phyloP scores from a whole-genome alignment of 2,113 vertebrate species.

The Puffinus mauretanicus region DNA sequence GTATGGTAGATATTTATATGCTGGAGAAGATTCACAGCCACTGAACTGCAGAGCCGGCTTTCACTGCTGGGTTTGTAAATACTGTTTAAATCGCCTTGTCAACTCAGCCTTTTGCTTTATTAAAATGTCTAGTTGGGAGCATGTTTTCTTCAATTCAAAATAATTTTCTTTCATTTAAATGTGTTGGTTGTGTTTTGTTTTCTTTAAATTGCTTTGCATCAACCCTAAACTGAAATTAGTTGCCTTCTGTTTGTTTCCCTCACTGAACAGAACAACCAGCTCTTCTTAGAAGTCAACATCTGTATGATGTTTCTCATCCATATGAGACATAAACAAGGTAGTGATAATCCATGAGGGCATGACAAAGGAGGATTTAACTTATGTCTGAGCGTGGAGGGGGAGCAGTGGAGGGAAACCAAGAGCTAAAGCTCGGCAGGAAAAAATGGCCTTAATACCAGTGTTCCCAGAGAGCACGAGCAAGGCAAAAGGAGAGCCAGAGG shows the following conservation, averaged over 20 bases:
- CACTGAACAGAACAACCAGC: neutral
- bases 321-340: neutral
- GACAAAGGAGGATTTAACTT: neutral
- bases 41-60: neutral
- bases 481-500: neutral
- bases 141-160: neutral
- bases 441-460: neutral
- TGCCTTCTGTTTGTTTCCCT: neutral
- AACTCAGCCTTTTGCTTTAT: neutral
- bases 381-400: neutral
- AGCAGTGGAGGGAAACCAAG: neutral
- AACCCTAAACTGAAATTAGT: neutral
- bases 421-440: neutral
- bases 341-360: neutral
- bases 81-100: neutral
- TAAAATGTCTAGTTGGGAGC: neutral
- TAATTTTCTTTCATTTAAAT: neutral
- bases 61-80: neutral
- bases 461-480: neutral
- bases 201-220: neutral
- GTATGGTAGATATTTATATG: accelerated
- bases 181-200: neutral
- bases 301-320: neutral
- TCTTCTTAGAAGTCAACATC: neutral
- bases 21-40: neutral